These are phyloP conservation scores for Eristalinus aeneus DNA, from an alignment of 2,888 invertebrate genomes.

Conservation along the genomic window DNA sequence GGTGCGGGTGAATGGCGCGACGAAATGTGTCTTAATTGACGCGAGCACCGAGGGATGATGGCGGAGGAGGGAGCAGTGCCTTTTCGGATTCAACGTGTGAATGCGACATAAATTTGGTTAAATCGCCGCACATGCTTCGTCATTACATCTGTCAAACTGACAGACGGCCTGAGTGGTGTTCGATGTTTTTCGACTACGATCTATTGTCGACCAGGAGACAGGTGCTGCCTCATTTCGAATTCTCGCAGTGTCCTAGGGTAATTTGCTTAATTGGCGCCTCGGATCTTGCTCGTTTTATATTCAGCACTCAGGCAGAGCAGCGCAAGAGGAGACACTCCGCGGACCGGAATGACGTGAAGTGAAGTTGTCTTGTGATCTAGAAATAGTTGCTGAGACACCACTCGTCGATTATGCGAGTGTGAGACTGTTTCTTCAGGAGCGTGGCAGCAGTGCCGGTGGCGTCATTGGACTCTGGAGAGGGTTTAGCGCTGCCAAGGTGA, in stretches of 20 bases:
- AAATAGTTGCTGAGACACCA: conserved; percentile 8
- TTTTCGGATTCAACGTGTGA: conserved; percentile 64
- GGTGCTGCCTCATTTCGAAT: conserved; percentile 70
- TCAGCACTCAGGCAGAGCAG: conserved; percentile 5
- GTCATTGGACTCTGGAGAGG: not conserved
- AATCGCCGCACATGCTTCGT: conserved; percentile 63
- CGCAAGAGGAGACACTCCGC: not conserved
- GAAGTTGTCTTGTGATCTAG: conserved; percentile 57
- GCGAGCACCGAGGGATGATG: conserved; percentile 49
- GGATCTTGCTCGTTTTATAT: conserved; percentile 50
- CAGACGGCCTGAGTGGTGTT: not conserved
- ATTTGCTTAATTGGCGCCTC: conserved; percentile 69
- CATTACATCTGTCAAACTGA: conserved; percentile 52
- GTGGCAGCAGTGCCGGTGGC: too few species aligned
- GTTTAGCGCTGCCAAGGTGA: not conserved
- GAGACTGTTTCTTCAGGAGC: not conserved
- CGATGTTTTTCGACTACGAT: conserved; percentile 72
- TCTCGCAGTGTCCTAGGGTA: conserved; percentile 58
- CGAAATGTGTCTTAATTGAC: conserved; percentile 69
- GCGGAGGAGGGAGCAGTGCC: conserved; percentile 30
- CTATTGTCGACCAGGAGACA: conserved; percentile 75
- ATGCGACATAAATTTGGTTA: conserved; percentile 68
- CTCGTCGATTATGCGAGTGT: not conserved
- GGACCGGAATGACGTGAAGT: conserved; percentile 7
- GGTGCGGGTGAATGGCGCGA: conserved; percentile 22